Evolutionary conservation across 2,113 vertebrate species (phyloP), one percentile per base, ranked within the genome.

Genomic region (Lucifuga dentata): DNA sequence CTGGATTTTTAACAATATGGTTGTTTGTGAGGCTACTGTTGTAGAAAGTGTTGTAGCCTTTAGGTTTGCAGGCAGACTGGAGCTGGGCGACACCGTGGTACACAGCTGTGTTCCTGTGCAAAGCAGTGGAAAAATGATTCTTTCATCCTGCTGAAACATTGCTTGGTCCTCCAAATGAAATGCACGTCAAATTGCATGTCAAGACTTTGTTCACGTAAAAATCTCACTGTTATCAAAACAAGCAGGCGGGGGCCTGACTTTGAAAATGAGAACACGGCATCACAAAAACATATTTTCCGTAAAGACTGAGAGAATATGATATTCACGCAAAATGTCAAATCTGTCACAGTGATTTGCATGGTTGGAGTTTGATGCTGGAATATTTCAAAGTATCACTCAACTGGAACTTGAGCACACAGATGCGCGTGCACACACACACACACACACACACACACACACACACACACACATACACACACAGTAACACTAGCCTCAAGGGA

Each of bases 291-390:
- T 24, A 13, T 29, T 44, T 29, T 40, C n/a, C 23, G 20, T 51
- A 17, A 36, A 63, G 32, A 11, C 23, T 23, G 41, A 61, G 20
- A 49, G 45, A 40, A 58, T 16, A 43, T 45, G 63, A 50, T 29
- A 35, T 48, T 61, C 50, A 63, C 15, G 11, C 33, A 65, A 61
- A 73, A 78, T 78, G 73, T 71, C 77, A 73, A 56, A 51, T 20
- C 60, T 79, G 78, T 75, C 76, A 57, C 9, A 38, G 35, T 58
- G 61, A 81, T 77, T 73, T 75, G 36, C 66, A 67, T 41, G 55
- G 56, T 49, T 56, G 53, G 33, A 62, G 66, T 55, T 73, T 74
- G 71, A 76, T 38, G 49, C 16, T 9, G 50, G 44, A 52, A 24
- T 21, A 46, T 71, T 72, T 29, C 11, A 52, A 64, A 55, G 48